A percentile compares a stretch with the other conserved stretches of the same genome.
Evolutionary conservation across 2,797 vertebrate species (phyloP).

Genomic region (Streptopelia turtur): DNA sequence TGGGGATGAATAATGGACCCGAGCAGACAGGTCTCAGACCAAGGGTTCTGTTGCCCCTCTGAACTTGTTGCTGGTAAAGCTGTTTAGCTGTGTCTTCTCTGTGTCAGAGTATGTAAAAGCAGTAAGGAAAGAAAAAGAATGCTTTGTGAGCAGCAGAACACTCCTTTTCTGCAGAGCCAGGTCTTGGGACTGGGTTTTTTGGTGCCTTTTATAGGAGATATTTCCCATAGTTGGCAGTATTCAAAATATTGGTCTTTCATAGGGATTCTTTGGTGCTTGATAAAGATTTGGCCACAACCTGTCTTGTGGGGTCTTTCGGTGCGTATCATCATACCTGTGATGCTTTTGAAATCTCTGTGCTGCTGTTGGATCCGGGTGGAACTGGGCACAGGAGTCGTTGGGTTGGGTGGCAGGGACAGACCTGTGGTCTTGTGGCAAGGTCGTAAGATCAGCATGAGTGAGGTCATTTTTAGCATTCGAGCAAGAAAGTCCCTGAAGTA

Average conservation of each 20-base stretch:
- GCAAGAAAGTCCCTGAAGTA: neutral
- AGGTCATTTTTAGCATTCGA: neutral
- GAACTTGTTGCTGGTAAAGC: neutral
- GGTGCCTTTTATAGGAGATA: neutral
- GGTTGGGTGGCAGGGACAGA: neutral
- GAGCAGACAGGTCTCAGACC: neutral
- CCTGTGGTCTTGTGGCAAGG: neutral
- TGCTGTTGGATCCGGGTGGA: neutral
- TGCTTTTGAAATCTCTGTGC: neutral
- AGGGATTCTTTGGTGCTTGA: neutral
- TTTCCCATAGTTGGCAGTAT: neutral
- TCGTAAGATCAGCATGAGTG: rapidly evolving
- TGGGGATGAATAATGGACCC: neutral
- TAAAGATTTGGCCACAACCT: neutral
- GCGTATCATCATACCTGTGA: rapidly evolving
- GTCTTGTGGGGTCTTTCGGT: neutral
- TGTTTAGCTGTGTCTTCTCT: neutral
- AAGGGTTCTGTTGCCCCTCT: neutral
- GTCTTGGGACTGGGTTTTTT: neutral
- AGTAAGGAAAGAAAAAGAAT: neutral
- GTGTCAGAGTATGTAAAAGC: neutral
- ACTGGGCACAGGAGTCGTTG: neutral
- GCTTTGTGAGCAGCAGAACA: neutral
- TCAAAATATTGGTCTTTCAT: neutral
- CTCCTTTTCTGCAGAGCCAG: neutral